These are phyloP conservation scores for Prionchulus punctatus DNA, from an alignment of 2,888 invertebrate species.

Conservation along the genomic window DNA sequence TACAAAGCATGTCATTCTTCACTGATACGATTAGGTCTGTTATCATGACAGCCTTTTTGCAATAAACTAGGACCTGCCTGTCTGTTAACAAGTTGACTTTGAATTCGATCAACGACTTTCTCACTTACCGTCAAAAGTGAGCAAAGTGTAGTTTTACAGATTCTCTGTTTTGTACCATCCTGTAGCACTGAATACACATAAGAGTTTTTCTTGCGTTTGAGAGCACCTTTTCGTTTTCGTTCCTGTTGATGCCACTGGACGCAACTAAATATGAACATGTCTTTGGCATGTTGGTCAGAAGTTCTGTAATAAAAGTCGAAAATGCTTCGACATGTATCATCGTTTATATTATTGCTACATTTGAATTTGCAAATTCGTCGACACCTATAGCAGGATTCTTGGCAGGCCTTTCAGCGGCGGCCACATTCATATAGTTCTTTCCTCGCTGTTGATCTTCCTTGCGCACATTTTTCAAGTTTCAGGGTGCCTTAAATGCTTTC, in stretches of 20 bases:
- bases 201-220: background rate
- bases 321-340: background rate
- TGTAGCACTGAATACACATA: background rate
- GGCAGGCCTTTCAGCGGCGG: too few species aligned
- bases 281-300: background rate
- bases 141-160: background rate
- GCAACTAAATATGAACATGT: background rate
- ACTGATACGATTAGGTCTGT: background rate
- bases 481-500: too few species aligned
- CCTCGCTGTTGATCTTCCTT: too few species aligned
- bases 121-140: background rate
- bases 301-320: background rate
- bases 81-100: background rate
- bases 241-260: background rate
- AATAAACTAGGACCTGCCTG: background rate
- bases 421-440: too few species aligned
- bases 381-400: too few species aligned
- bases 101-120: background rate
- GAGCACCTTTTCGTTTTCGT: background rate
- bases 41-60: background rate
- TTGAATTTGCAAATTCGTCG: too few species aligned
- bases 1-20: background rate
- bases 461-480: too few species aligned
- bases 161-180: background rate
- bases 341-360: background rate